phyloP scores from a whole-genome alignment of 2,797 vertebrate genomes.

The Chrysocyon brachyurus region DNA sequence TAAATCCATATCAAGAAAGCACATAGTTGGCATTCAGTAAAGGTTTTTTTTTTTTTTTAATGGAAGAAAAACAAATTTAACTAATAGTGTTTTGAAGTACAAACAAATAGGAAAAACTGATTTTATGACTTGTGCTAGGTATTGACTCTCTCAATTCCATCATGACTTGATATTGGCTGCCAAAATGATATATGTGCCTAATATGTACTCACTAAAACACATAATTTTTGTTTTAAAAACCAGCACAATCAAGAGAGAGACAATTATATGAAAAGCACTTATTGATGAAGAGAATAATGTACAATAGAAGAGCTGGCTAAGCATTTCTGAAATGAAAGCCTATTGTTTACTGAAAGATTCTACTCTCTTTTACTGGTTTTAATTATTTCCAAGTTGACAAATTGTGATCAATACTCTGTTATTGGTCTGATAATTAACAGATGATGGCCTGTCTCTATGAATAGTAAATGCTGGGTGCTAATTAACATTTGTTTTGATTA shows the following conservation, averaged over 20 bases:
- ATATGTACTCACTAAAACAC: slow-evolving; percentile 15
- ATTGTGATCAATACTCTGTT: slow-evolving; percentile 89
- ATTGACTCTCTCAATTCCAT: slow-evolving; percentile 67
- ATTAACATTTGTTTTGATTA: slow-evolving; percentile 85
- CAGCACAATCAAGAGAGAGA: slow-evolving; percentile 55
- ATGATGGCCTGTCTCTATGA: slow-evolving; percentile 85
- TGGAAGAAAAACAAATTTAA: neutral
- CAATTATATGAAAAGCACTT: slow-evolving; percentile 76
- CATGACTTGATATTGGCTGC: slow-evolving; percentile 53
- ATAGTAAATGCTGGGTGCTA: slow-evolving; percentile 79
- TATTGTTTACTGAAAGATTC: slow-evolving; percentile 76
- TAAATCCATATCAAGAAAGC: neutral
- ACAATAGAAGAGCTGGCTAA: slow-evolving; percentile 79
- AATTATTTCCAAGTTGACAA: slow-evolving; percentile 86
- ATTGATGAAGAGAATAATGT: slow-evolving; percentile 49
- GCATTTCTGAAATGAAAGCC: slow-evolving; percentile 76
- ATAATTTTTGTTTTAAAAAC: slow-evolving; percentile 59
- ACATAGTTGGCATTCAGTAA: neutral
- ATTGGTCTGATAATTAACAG: slow-evolving; percentile 88
- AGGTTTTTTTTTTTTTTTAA: slow-evolving; percentile 11
- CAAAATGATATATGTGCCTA: slow-evolving; percentile 65
- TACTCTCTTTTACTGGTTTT: slow-evolving; percentile 77
- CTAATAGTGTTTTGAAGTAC: neutral
- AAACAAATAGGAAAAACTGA: neutral
- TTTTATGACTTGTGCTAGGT: neutral